phyloP scores from a whole-genome alignment of 2,888 invertebrate genomes.

The Sarcophaga caerulescens region DNA sequence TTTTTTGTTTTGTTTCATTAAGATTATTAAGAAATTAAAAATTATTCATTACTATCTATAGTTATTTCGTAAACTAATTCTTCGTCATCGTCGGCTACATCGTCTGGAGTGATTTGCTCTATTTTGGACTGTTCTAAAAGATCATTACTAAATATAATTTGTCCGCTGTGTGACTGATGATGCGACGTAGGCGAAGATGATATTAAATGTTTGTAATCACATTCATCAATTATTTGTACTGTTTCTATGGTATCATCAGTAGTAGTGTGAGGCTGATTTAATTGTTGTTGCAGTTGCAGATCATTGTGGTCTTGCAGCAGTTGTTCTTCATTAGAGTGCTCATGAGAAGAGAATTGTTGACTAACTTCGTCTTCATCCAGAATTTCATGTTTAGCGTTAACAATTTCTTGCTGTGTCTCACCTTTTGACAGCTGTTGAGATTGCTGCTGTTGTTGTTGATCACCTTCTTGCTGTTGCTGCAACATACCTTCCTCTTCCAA shows the following conservation, averaged over 20 bases:
- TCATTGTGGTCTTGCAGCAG: background rate
- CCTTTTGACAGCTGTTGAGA: background rate
- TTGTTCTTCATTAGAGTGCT: conserved; percentile 30
- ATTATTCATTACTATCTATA: conserved; percentile 66
- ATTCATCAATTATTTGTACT: conserved; percentile 59
- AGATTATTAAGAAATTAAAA: background rate
- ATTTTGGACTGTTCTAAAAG: conserved; percentile 50
- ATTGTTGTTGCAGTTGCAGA: conserved; percentile 22
- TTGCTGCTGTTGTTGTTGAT: conserved; percentile 42
- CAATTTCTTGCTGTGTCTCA: background rate
- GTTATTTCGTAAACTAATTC: conserved; percentile 67
- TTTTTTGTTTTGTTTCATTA: background rate
- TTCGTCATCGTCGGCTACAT: conserved; percentile 57
- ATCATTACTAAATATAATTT: conserved; percentile 53
- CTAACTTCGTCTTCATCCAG: conserved; percentile 38
- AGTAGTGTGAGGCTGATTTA: conserved; percentile 11
- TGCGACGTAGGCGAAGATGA: background rate
- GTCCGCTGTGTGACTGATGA: conserved; percentile 21
- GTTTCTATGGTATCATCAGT: conserved; percentile 34
- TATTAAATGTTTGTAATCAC: conserved; percentile 57
- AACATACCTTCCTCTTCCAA: conserved; percentile 59
- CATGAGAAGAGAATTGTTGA: conserved; percentile 40
- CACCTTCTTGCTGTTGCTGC: conserved; percentile 39
- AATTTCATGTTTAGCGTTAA: conserved; percentile 39
- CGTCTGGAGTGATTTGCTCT: conserved; percentile 33